Base-by-base conservation (phyloP, 2,888 invertebrate species). In the Sminthurinus aureus region DNA sequence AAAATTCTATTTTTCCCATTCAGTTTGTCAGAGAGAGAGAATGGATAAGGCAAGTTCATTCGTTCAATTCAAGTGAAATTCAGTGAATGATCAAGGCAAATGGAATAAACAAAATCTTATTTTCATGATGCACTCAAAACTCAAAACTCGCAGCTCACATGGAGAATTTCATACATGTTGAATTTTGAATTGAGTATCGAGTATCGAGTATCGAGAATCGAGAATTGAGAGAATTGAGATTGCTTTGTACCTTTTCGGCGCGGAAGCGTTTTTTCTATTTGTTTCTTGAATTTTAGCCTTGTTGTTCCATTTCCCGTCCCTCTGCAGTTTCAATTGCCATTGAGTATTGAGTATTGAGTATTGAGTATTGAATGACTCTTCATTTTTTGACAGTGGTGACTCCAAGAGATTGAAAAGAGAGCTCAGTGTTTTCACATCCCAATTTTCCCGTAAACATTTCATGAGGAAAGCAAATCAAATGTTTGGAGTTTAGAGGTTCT, bases 81-180 rank as follows among this genome's bases (percentile, higher is more conserved):
- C 78, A 52, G 64, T 11, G 64, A 79, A 79, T 79, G 69, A 79
- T 80, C 20, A 67, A 73, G 51, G 71, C 71, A 79, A 79, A 79
- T 79, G 51, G 79, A 79, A 79, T 79, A 79, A 79, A 79, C 69
- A 79, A 80, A 80, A 80, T 80, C 71, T 80, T 71, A 80, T 80
- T 80, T 80, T 80, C 80, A 73, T 52, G 80, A 52, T 80, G 69
- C 80, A 71, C 80, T 71, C 51, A 80, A 22, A 80, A 80, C 71
- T 71, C 51, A 80, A 22, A 80, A 80, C 71, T 80, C 52, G 52
- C 73, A 38, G 38, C 38, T 38, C 38, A 38, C 38, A 71, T 71
- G 71, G 38, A 38, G 38, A 6, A 6, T 38, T 38, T 38, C 38
- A 1, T 71, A 80, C 50, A 73, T 80, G 71, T 71, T 79, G 69